Conservation (phyloP, 2,888 invertebrate genomes). For the Andrena chrysosceles region DNA sequence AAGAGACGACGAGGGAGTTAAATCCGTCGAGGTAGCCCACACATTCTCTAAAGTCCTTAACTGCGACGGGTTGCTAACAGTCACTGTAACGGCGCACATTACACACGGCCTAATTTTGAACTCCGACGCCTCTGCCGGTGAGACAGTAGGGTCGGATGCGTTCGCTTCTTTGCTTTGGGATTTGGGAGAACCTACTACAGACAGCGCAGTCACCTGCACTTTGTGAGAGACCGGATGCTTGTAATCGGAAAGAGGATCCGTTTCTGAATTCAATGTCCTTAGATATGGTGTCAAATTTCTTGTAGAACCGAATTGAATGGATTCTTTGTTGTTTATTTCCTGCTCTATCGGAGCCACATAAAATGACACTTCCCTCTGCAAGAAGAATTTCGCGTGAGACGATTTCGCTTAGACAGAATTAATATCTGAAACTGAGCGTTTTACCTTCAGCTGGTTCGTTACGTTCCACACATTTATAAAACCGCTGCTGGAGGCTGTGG, state of each 20-base stretch:
- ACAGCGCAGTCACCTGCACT: constrained; percentile 85
- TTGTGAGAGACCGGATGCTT: constrained; percentile 75
- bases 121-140: constrained; percentile 67
- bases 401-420: not conserved
- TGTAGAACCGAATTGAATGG: constrained; percentile 79
- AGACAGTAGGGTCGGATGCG: constrained; percentile 62
- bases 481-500: constrained; percentile 86
- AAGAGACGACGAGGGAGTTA: constrained; percentile 83
- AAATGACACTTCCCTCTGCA: constrained; percentile 86
- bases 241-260: constrained; percentile 77
- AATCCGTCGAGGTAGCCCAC: constrained; percentile 81
- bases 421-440: not conserved
- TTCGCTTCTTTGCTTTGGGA: constrained; percentile 66
- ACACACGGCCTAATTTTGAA: constrained; percentile 85
- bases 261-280: constrained; percentile 76
- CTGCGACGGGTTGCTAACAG: constrained; percentile 75
- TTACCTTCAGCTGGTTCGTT: constrained; percentile 89
- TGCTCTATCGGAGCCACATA: constrained; percentile 82
- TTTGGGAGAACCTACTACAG: constrained; percentile 83
- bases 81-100: constrained; percentile 86
- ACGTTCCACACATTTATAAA: constrained; percentile 93
- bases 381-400: constrained; percentile 25
- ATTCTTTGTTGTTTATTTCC: constrained; percentile 81
- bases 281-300: constrained; percentile 78
- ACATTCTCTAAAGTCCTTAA: constrained; percentile 82